phyloP scores from a whole-genome alignment of 2,888 invertebrate genomes.

The Euzophera pinguis region DNA sequence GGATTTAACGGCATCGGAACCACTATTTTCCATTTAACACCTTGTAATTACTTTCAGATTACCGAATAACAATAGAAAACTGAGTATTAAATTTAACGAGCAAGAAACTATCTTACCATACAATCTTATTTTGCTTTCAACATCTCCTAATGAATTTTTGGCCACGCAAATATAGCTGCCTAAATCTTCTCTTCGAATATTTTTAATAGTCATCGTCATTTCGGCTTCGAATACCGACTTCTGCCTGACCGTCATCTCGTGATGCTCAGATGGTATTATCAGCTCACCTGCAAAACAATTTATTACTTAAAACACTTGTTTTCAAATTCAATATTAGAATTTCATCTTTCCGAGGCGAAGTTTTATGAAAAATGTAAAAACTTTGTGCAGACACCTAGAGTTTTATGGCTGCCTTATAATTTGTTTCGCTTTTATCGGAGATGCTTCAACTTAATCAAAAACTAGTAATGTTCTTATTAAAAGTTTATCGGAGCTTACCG shows the following conservation, averaged over 20 bases:
- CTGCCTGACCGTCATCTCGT: conserved; percentile 86
- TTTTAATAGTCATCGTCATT: conserved; percentile 90
- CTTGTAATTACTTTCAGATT: no score
- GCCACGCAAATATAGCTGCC: conserved; percentile 93
- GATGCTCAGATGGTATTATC: conserved; percentile 91
- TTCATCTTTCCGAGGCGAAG: conserved; percentile 66
- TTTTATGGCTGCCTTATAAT: conserved; percentile 75
- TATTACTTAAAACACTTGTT: conserved; percentile 66
- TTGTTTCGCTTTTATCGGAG: conserved; percentile 71
- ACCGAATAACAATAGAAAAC: no score
- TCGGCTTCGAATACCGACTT: conserved; percentile 91
- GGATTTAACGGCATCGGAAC: no score
- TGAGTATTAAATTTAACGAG: no score
- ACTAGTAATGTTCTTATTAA: conserved; percentile 21
- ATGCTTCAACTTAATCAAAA: conserved; percentile 38
- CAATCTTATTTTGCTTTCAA: conserved; percentile 92
- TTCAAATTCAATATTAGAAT: conserved; percentile 77
- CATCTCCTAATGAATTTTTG: conserved; percentile 92
- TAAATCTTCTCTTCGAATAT: conserved; percentile 87
- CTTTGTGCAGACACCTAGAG: conserved; percentile 72
- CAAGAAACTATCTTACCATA: conserved; percentile 83
- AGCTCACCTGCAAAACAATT: conserved; percentile 83
- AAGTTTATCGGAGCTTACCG: conserved; percentile 57
- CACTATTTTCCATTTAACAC: no score
- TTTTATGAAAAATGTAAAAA: conserved; percentile 79